phyloP scores from a whole-genome alignment of 2,888 invertebrate species.

The Ashinkailepas kermadecensis region DNA sequence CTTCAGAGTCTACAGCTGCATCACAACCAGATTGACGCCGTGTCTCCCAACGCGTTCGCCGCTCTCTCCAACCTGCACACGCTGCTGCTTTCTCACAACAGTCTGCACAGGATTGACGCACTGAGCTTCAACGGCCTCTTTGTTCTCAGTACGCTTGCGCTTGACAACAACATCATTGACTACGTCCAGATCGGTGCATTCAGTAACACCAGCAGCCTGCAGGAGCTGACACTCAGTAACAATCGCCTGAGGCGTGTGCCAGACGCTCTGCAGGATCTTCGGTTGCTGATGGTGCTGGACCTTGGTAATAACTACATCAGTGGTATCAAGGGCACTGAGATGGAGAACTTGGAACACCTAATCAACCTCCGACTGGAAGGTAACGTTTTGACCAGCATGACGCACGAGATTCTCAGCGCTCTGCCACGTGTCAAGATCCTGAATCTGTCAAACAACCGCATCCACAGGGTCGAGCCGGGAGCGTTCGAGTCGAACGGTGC shows the following conservation, averaged over 20 bases:
- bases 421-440: background rate
- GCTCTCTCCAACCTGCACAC: conserved; percentile 71
- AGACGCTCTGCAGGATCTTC: background rate
- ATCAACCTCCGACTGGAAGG: conserved; percentile 66
- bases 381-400: conserved; percentile 59
- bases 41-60: conserved; percentile 63
- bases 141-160: conserved; percentile 56
- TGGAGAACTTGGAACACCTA: conserved; percentile 59
- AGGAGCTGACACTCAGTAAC: conserved; percentile 70
- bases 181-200: conserved; percentile 66
- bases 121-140: conserved; percentile 55
- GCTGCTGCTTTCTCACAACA: conserved; percentile 70
- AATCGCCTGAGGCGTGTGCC: background rate
- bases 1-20: conserved; percentile 57
- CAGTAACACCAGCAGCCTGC: conserved; percentile 67
- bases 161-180: conserved; percentile 70
- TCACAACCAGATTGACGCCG: conserved; percentile 65
- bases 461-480: background rate
- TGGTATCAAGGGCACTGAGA: background rate
- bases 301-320: background rate
- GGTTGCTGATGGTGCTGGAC: background rate
- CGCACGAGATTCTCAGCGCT: conserved; percentile 50
- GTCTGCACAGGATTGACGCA: conserved; percentile 54
- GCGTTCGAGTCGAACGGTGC: background rate
- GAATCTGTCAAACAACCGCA: background rate